Evolutionary conservation across 2,797 vertebrate genomes (phyloP).

Genomic region (Danionella dracula): DNA sequence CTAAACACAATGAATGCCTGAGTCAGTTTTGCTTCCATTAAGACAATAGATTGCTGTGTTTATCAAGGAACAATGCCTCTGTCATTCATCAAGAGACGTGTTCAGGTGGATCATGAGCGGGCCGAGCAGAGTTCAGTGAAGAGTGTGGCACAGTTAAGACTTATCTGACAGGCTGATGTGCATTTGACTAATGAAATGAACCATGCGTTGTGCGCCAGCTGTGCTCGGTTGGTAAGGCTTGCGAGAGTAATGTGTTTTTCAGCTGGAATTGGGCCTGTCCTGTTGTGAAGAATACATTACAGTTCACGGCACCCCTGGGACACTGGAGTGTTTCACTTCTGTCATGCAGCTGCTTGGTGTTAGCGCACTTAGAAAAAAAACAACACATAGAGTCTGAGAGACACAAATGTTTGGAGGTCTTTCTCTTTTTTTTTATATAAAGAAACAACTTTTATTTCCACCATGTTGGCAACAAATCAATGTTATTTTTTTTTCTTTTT

Average conservation of each 20-base stretch:
- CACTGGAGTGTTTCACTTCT: background rate
- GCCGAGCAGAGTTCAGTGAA: slow-evolving; percentile 5
- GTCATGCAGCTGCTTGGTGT: background rate
- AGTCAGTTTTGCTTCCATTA: slow-evolving; percentile 1
- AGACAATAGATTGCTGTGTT: slow-evolving; percentile 8
- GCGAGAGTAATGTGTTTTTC: slow-evolving; percentile 17
- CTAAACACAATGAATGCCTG: background rate
- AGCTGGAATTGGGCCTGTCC: slow-evolving; percentile 21
- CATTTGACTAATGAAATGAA: slow-evolving; percentile 41
- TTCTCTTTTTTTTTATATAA: slow-evolving; percentile 64
- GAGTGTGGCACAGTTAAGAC: slow-evolving; percentile 3
- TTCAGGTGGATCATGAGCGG: slow-evolving; percentile 8
- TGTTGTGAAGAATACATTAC: slow-evolving; percentile 28
- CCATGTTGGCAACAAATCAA: slow-evolving; percentile 84
- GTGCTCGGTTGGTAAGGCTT: slow-evolving; percentile 15
- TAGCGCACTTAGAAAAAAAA: background rate
- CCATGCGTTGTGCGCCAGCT: background rate
- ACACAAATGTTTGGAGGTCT: slow-evolving; percentile 34
- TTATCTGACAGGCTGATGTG: slow-evolving; percentile 2
- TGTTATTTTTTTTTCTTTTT: slow-evolving; percentile 55
- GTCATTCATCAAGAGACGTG: slow-evolving; percentile 18
- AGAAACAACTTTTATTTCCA: slow-evolving; percentile 79
- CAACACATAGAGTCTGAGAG: background rate
- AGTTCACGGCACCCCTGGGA: slow-evolving; percentile 22
- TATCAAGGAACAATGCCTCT: slow-evolving; percentile 6